Conservation (phyloP, 2,888 invertebrate genomes). For the Octonoba sinensis region DNA sequence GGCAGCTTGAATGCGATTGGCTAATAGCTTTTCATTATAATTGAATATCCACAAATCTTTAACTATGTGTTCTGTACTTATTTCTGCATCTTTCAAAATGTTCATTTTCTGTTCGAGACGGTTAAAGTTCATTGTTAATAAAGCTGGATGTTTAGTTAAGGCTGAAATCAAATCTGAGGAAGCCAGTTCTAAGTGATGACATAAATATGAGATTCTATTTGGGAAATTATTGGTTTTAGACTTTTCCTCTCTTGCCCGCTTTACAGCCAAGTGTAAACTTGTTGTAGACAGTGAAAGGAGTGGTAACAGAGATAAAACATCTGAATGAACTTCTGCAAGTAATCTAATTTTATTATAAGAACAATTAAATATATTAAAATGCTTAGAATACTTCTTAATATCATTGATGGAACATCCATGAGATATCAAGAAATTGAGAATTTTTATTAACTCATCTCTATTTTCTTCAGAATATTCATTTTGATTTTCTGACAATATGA, state of each 20-base stretch:
- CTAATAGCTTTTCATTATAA: slow-evolving; percentile 30
- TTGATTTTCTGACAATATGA: slow-evolving; percentile 6
- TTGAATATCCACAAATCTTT: slow-evolving; percentile 61
- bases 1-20: slow-evolving; percentile 24
- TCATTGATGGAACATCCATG: slow-evolving; percentile 23
- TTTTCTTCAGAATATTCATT: neutral
- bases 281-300: slow-evolving; percentile 10
- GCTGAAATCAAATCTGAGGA: slow-evolving; percentile 11
- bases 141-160: slow-evolving; percentile 37
- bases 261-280: slow-evolving; percentile 11
- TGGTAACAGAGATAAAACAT: slow-evolving; percentile 23
- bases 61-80: slow-evolving; percentile 32
- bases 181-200: slow-evolving; percentile 24
- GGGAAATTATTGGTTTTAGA: slow-evolving; percentile 14
- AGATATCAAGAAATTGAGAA: slow-evolving; percentile 22
- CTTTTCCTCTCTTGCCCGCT: slow-evolving; percentile 24
- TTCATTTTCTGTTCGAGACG: slow-evolving; percentile 43
- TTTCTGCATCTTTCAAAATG: slow-evolving; percentile 31
- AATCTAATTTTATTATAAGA: slow-evolving; percentile 17
- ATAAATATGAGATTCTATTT: slow-evolving; percentile 37
- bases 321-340: slow-evolving; percentile 19
- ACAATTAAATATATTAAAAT: neutral
- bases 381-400: slow-evolving; percentile 26
- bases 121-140: slow-evolving; percentile 44
- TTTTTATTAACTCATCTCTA: slow-evolving; percentile 28